phyloP scores from a whole-genome alignment of 2,888 invertebrate genomes.

The Pristionchus arcanus region DNA sequence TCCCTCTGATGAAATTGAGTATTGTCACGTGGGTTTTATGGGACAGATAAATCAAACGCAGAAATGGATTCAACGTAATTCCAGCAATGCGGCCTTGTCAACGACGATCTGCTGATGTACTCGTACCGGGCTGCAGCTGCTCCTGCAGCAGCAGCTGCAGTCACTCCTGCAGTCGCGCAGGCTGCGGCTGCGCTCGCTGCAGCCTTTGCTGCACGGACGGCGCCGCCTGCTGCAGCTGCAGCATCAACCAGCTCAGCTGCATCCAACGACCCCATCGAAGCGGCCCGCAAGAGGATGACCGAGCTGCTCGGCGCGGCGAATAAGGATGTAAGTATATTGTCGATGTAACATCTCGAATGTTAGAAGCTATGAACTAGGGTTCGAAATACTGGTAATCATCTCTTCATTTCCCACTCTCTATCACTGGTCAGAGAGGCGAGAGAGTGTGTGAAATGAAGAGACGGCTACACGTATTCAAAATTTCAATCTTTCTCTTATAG shows the following conservation, averaged over 20 bases:
- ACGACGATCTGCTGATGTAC: conserved; percentile 31
- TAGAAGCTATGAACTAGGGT: no score
- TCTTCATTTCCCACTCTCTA: no score
- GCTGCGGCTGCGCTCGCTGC: not conserved
- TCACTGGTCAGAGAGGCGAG: no score
- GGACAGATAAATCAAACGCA: not conserved
- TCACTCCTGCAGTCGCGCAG: not conserved
- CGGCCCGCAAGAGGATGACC: not conserved
- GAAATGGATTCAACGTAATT: not conserved
- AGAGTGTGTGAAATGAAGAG: no score
- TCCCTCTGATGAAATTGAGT: no score
- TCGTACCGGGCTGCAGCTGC: not conserved
- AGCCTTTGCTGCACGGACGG: not conserved
- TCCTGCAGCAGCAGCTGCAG: not conserved
- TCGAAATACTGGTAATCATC: no score
- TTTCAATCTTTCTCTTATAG: not conserved
- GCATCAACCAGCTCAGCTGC: not conserved
- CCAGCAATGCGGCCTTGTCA: not conserved
- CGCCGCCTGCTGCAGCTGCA: not conserved
- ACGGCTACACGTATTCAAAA: no score
- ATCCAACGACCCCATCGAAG: not conserved
- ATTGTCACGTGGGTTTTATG: no score
- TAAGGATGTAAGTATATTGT: not conserved
- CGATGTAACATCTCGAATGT: no score
- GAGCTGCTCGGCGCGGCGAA: not conserved